Evolutionary conservation across 2,888 invertebrate species (phyloP).

Genomic region (Hirtodrosophila alboralis): DNA sequence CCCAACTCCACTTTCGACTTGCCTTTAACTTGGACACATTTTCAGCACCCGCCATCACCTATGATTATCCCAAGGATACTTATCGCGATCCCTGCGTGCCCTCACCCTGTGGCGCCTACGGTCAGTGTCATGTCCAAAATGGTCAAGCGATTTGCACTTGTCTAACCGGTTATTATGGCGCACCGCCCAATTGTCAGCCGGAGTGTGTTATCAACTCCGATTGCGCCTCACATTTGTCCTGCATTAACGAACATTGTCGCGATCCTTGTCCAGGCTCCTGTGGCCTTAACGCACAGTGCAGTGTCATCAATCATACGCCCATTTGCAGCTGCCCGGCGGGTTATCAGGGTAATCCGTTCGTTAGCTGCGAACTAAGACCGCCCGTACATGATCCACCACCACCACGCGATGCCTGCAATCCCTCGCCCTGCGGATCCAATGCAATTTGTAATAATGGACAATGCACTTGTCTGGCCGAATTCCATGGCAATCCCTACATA

Average conservation of each 20-base stretch:
- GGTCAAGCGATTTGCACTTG: constrained; percentile 87
- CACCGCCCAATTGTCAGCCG: constrained; percentile 88
- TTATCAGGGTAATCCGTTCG: constrained; percentile 87
- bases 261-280: constrained; percentile 90
- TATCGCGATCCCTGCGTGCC: constrained; percentile 87
- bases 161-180: constrained; percentile 86
- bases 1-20: background rate
- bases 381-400: constrained; percentile 48
- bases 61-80: constrained; percentile 66
- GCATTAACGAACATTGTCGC: constrained; percentile 87
- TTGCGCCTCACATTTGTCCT: constrained; percentile 87
- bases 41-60: constrained; percentile 57
- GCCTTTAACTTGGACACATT: constrained; percentile 39
- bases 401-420: constrained; percentile 86
- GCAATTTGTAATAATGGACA: constrained; percentile 88
- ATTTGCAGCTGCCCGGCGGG: constrained; percentile 87
- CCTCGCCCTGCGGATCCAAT: constrained; percentile 91
- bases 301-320: constrained; percentile 87
- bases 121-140: constrained; percentile 86
- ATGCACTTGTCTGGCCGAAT: constrained; percentile 88
- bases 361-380: constrained; percentile 84
- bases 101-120: constrained; percentile 88
- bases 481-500: constrained; percentile 87
- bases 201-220: constrained; percentile 89
- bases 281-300: constrained; percentile 86